These are phyloP conservation scores for Myxocyprinus asiaticus DNA, from an alignment of 2,113 vertebrate species.

Conservation along the genomic window DNA sequence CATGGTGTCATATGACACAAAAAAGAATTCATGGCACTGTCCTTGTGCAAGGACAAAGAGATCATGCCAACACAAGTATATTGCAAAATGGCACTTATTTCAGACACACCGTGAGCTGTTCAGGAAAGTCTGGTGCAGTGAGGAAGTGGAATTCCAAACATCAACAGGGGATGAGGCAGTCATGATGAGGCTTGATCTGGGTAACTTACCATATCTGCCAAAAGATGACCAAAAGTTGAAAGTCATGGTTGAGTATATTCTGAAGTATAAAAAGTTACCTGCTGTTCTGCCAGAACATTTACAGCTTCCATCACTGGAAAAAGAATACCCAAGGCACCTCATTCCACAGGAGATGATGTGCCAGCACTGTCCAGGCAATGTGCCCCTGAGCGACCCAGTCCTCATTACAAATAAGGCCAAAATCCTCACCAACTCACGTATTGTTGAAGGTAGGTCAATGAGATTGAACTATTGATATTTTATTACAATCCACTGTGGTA, in stretches of 20 bases:
- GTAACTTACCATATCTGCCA: neutral
- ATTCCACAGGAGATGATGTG: constrained; percentile 8
- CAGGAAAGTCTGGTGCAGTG: constrained; percentile 11
- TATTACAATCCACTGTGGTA: neutral
- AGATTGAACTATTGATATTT: neutral
- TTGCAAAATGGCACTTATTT: constrained; percentile 31
- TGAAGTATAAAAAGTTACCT: constrained; percentile 17
- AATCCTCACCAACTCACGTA: constrained; percentile 1
- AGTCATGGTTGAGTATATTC: constrained; percentile 9
- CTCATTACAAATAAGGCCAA: neutral
- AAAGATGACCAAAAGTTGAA: constrained; percentile 2
- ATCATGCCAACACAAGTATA: constrained; percentile 30
- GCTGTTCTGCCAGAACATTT: neutral
- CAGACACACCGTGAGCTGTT: constrained; percentile 8
- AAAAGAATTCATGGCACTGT: constrained; percentile 36
- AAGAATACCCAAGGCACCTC: constrained; percentile 9
- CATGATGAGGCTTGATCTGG: constrained; percentile 2
- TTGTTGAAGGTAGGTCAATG: neutral
- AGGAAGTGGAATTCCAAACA: neutral
- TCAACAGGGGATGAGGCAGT: neutral
- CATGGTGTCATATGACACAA: constrained; percentile 19
- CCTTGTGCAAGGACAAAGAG: constrained; percentile 18
- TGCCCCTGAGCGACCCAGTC: neutral
- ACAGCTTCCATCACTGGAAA: neutral
- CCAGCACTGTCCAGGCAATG: neutral